A percentile compares a stretch with the other conserved stretches of the same genome.
Evolutionary conservation across 2,888 invertebrate genomes (phyloP).

Genomic region (Meghimatium bilineatum): DNA sequence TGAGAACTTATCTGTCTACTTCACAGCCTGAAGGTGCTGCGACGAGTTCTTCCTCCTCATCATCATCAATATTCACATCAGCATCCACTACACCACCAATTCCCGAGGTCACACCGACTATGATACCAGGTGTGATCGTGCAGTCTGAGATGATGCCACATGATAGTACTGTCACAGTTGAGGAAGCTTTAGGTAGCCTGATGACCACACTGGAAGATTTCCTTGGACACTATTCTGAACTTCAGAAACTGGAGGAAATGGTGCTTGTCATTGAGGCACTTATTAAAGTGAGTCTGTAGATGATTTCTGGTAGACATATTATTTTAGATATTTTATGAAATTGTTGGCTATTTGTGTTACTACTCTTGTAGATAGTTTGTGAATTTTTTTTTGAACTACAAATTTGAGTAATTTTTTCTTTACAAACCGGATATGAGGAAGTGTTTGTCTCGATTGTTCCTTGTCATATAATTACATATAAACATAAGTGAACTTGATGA

Average conservation of each 20-base stretch:
- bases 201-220: slow-evolving; percentile 77
- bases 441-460: no score
- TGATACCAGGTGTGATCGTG: slow-evolving; percentile 48
- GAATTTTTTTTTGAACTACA: no score
- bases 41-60: slow-evolving; percentile 44
- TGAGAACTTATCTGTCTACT: not conserved
- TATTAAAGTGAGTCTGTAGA: slow-evolving; percentile 70
- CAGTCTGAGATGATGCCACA: slow-evolving; percentile 51
- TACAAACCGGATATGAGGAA: no score
- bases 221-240: slow-evolving; percentile 78
- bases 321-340: no score
- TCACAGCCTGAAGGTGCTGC: slow-evolving; percentile 28
- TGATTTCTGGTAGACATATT: no score
- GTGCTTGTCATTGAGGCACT: slow-evolving; percentile 74
- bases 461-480: no score
- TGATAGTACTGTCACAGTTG: slow-evolving; percentile 67
- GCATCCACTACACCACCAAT: slow-evolving; percentile 45
- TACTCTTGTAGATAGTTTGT: no score
- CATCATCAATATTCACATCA: slow-evolving; percentile 33
- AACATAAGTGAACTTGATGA: no score
- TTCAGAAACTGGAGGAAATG: slow-evolving; percentile 76
- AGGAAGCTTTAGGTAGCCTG: slow-evolving; percentile 74
- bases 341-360: no score
- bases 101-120: slow-evolving; percentile 38
- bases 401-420: no score